phyloP scores from a whole-genome alignment of 2,888 invertebrate genomes.

The Pemphredon lugubris region DNA sequence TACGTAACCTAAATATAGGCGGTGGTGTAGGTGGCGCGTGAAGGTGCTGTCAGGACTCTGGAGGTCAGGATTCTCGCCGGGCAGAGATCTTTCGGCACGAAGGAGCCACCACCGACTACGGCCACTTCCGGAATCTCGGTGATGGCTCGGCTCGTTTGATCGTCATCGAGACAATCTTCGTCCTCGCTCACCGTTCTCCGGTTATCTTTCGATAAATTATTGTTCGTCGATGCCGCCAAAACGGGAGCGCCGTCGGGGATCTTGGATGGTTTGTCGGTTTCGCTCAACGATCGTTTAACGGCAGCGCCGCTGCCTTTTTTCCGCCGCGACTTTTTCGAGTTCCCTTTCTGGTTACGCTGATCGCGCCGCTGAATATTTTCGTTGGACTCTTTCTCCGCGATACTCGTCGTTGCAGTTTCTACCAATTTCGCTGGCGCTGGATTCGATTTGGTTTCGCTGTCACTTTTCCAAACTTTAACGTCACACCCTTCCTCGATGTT shows the following conservation, averaged over 20 bases:
- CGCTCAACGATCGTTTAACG: conserved; percentile 37
- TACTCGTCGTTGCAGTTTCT: background rate
- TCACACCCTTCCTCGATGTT: no score
- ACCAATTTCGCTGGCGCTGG: no score
- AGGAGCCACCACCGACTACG: conserved; percentile 69
- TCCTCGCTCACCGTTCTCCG: conserved; percentile 54
- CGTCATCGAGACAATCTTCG: conserved; percentile 31
- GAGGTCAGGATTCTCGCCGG: conserved; percentile 75
- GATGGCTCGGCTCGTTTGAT: conserved; percentile 57
- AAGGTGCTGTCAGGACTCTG: conserved; percentile 77
- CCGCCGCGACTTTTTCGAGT: conserved; percentile 41
- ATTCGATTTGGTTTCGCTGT: no score
- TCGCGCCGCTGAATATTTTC: conserved; percentile 5
- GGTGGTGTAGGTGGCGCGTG: conserved; percentile 79
- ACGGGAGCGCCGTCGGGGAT: background rate
- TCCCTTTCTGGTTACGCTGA: conserved; percentile 12
- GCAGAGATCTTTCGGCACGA: conserved; percentile 74
- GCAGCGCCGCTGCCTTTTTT: conserved; percentile 28
- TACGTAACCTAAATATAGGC: conserved; percentile 77
- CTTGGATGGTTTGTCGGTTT: conserved; percentile 20
- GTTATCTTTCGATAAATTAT: conserved; percentile 1
- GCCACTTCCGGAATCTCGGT: conserved; percentile 74
- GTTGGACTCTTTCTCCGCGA: background rate
- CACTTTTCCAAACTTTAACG: no score
- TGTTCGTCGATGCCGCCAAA: conserved; percentile 11